These are phyloP conservation scores for Thaumetopoea pityocampa DNA, from an alignment of 1,140 invertebrate species.

Conservation along the genomic window DNA sequence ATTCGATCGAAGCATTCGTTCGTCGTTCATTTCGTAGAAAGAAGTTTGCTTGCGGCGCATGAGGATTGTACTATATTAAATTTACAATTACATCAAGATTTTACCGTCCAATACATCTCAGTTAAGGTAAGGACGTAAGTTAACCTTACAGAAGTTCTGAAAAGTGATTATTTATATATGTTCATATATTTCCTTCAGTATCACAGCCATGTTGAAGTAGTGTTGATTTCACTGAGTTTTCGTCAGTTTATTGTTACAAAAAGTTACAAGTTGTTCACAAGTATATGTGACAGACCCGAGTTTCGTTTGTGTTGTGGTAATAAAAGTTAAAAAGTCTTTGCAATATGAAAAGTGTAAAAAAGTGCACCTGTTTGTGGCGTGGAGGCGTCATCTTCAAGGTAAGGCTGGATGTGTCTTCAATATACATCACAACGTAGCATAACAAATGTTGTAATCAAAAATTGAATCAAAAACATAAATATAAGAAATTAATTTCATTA, in stretches of 20 bases:
- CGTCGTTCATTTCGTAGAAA: conserved; percentile 37
- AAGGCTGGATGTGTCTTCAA: conserved; percentile 72
- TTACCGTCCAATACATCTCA: conserved; percentile 64
- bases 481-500: no score
- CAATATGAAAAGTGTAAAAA: conserved; percentile 72
- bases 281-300: conserved; percentile 72
- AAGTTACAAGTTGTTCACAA: conserved; percentile 69
- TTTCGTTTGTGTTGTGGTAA: conserved; percentile 72
- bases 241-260: conserved; percentile 65
- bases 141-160: conserved; percentile 63
- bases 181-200: conserved; percentile 71
- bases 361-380: conserved; percentile 69
- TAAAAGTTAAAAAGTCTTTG: conserved; percentile 67
- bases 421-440: conserved; percentile 56
- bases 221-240: conserved; percentile 73
- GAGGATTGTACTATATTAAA: conserved; percentile 51
- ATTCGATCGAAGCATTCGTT: no score
- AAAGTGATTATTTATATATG: conserved; percentile 75
- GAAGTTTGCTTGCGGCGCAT: conserved; percentile 59
- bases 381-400: conserved; percentile 68
- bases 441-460: conserved; percentile 9
- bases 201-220: conserved; percentile 75
- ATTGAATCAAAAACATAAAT: neutral
- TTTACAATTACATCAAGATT: conserved; percentile 63
- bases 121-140: conserved; percentile 74